Base-by-base conservation (phyloP, 64 coral and sea anemone species). In the Pocillopora damicornis region DNA sequence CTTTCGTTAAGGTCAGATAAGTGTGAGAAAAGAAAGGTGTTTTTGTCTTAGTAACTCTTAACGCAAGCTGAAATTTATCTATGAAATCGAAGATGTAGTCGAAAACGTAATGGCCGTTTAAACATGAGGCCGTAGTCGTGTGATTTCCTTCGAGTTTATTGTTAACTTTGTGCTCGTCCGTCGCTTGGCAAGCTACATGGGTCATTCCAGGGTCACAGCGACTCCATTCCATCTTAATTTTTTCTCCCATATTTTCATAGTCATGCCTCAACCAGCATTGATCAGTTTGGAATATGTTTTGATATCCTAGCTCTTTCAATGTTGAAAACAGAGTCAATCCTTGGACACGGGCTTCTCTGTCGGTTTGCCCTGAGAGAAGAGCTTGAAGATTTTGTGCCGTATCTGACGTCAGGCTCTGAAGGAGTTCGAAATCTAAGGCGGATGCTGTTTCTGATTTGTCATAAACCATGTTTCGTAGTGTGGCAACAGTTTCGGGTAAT, bases 341-440 rank as follows among this genome's bases (percentile, higher is more conserved):
- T 25, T 89, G 87, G 35, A 68, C 56, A n/a, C 69, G 77, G 5
- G 83, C 56, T 15, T 67, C 61, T 2, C 74, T 5, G 25, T 23
- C 2, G 7, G 42, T 23, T 35, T 85, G 85, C 6, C 92, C 92
- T 20, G 92, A 64, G 25, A 93, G 86, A 62, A 89, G 86, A 15
- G 59, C 79, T 35, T 78, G 69, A 72, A 93, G 76, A 58, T 93
- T 89, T 18, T 60, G 81, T 51, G 69, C 83, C 25, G 88, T 86
- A 30, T 89, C 62, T 9, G 92, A 37, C 9, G 75, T 88, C 6
- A 89, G 35, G 37, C 87, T 89, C 84, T 93, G 92, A 2, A 89
- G 51, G 23, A 93, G 61, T 69, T 89, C 92, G 60, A 89, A 93
- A 66, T 93, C 87, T 68, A 93, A 89, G 22, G 80, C 92, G 18